Conservation (phyloP, 2,888 invertebrate genomes). For the Chrysolina americana region DNA sequence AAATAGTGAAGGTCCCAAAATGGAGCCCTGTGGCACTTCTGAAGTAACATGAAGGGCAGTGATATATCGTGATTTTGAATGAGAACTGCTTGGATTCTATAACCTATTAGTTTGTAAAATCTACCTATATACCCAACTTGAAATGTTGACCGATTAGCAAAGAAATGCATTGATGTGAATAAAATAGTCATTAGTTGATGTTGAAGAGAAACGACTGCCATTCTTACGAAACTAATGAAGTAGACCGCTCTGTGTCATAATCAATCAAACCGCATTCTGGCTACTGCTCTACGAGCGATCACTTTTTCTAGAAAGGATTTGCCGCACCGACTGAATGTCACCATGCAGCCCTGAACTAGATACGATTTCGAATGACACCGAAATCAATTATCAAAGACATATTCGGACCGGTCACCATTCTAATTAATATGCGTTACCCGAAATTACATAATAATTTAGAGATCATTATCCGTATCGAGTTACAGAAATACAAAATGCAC, state of each 20-base stretch:
- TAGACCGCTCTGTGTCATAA: background rate
- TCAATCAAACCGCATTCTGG: slow-evolving; percentile 10
- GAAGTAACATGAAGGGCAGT: too few relatives aligned
- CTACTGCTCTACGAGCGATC: slow-evolving; percentile 16
- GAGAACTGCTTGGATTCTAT: too few relatives aligned
- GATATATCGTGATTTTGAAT: too few relatives aligned
- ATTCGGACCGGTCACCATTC: slow-evolving; percentile 3
- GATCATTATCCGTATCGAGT: slow-evolving; percentile 24
- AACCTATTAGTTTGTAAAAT: too few relatives aligned
- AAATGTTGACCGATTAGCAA: too few relatives aligned
- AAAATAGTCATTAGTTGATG: background rate
- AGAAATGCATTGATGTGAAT: too few relatives aligned
- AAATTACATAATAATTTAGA: slow-evolving; percentile 25
- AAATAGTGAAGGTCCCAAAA: too few relatives aligned
- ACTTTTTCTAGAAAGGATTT: slow-evolving; percentile 4
- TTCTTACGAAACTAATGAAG: background rate
- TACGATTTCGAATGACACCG: slow-evolving; percentile 9
- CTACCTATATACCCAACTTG: too few relatives aligned
- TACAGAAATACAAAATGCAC: slow-evolving; percentile 17
- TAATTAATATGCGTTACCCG: slow-evolving; percentile 26
- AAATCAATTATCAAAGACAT: slow-evolving; percentile 9
- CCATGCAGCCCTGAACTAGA: slow-evolving; percentile 16
- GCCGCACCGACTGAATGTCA: slow-evolving; percentile 11
- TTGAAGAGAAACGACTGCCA: background rate
- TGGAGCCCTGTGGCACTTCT: too few relatives aligned